Evolutionary conservation across 2,113 vertebrate genomes (phyloP).

Genomic region (Bubo bubo): DNA sequence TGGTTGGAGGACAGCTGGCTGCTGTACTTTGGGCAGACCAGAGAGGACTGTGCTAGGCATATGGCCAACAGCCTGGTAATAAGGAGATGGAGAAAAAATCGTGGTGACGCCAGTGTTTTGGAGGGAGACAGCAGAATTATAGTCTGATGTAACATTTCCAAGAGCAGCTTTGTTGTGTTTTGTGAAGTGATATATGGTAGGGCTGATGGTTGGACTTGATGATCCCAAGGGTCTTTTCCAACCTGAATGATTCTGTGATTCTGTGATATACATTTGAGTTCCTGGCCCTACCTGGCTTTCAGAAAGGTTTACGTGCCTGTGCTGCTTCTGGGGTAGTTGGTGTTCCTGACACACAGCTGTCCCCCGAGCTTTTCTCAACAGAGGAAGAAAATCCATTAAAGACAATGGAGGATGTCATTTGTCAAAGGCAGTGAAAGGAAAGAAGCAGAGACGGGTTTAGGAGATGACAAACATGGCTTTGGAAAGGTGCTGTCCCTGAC

Average conservation of each 20-base stretch:
- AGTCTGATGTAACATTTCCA: neutral
- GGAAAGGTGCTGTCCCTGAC: neutral
- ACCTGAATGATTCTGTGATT: too few species aligned
- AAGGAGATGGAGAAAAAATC: neutral
- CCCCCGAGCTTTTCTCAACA: neutral
- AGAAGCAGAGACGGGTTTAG: neutral
- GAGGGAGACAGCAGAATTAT: neutral
- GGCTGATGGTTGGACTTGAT: too few species aligned
- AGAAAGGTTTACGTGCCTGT: neutral
- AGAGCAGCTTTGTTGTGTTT: neutral
- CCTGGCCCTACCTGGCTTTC: neutral
- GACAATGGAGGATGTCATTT: neutral
- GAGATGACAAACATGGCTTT: neutral
- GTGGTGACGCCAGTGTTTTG: neutral
- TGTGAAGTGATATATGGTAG: neutral
- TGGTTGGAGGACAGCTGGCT: neutral
- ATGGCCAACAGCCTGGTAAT: neutral
- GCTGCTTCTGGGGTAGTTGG: neutral
- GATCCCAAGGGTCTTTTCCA: too few species aligned
- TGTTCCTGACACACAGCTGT: neutral
- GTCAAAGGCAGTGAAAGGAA: neutral
- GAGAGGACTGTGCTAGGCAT: neutral
- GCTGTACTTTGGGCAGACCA: neutral
- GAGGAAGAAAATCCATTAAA: neutral
- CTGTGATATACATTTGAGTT: too few species aligned